Evolutionary conservation across 1,140 invertebrate genomes (phyloP), one percentile per base, ranked within the genome.

Genomic region (Drosophila orena): DNA sequence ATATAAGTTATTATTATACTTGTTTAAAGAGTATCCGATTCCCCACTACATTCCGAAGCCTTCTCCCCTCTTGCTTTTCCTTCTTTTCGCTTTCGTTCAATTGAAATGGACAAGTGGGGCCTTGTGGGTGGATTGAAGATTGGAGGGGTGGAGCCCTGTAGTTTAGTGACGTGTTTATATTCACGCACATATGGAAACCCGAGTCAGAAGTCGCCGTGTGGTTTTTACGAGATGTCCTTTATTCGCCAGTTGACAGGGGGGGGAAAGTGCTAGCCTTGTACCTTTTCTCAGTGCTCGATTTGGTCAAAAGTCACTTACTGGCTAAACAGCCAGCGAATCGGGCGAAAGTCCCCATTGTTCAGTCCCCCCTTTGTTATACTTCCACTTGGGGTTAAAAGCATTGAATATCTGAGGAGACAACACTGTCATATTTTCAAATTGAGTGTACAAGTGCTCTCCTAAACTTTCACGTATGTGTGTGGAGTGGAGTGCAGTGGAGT

Each of bases 351-450:
- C 50, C 40, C 80, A 70, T 76, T 79, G 76, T 75, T 56, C 42
- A 54, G 64, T 47, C 47, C 53, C 50, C 44, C 59, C 60, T 68
- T 74, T 74, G 58, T 56, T 40, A 15, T 46, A 49, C 52, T 70
- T 70, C 35, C 68, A 70, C 68, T 70, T 70, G 61, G 69, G 60
- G 79, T 50, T 89, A 84, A 89, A 88, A 89, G 84, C 84, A 88
- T 84, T 88, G 84, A 88, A 88, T 88, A 89, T 88, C 55, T 83
- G 70, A 80, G 59, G 60, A 83, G 84, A 86, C 76, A 79, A 70
- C 84, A 88, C 83, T 88, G 84, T 84, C 77, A 88, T 88, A 88
- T 88, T 88, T 88, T 89, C 84, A 88, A 88, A 88, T 88, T 79
- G 84, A 74, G 76, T 88, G 68, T 69, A 76, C 65, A 77, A 88